These are phyloP conservation scores for Siniperca knerii DNA, from an alignment of 2,113 vertebrate genomes.

Conservation along the genomic window DNA sequence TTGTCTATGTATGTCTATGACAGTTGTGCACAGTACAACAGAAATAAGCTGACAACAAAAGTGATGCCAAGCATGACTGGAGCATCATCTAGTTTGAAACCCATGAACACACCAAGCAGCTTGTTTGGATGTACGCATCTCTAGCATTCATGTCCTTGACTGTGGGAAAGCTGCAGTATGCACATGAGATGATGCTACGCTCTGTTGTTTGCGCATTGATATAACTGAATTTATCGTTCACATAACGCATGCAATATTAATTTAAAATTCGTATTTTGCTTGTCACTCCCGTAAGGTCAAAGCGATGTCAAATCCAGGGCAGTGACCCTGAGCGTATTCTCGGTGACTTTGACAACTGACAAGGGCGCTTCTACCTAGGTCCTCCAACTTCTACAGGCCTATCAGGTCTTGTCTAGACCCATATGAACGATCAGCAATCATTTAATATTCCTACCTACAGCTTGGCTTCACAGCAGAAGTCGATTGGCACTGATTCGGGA, in stretches of 20 bases:
- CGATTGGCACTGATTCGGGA: too few species aligned
- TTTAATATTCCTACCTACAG: too few species aligned
- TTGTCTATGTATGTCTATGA: not conserved
- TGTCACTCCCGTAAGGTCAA: not conserved
- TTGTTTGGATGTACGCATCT: not conserved
- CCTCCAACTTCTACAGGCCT: not conserved
- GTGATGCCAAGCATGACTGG: not conserved
- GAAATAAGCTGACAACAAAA: not conserved
- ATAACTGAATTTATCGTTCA: not conserved
- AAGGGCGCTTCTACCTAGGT: not conserved
- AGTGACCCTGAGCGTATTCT: slow-evolving; percentile 23
- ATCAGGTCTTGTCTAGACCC: rapidly evolving
- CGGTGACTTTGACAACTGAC: not conserved
- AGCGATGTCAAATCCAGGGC: slow-evolving; percentile 2
- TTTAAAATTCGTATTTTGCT: too few species aligned
- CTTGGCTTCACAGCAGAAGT: not conserved
- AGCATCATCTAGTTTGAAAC: not conserved
- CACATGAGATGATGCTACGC: not conserved
- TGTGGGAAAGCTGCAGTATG: not conserved
- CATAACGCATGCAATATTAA: not conserved
- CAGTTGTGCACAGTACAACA: not conserved
- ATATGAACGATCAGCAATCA: rapidly evolving
- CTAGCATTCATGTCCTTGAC: slow-evolving; percentile 9
- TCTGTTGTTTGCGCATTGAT: not conserved
- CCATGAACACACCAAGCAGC: not conserved